Conservation (phyloP, 2,113 vertebrate species). For the Acanthisitta chloris region DNA sequence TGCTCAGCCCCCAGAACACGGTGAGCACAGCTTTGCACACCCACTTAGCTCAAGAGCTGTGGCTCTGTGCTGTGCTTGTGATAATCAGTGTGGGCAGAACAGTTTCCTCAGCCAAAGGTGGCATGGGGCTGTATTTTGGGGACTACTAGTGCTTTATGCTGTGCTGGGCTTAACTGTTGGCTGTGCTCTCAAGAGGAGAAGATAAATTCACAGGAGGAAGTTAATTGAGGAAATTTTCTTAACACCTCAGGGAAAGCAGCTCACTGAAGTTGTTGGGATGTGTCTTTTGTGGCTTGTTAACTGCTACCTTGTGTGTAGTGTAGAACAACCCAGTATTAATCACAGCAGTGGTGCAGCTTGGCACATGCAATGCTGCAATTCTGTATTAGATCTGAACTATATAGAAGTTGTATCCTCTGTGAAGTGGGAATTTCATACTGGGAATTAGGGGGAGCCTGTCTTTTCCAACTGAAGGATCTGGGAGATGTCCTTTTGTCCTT, state of each 20-base stretch:
- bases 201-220: neutral
- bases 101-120: neutral
- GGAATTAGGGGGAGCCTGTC: neutral
- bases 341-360: neutral
- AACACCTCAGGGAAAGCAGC: fast-evolving
- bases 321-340: neutral
- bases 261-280: neutral
- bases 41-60: neutral
- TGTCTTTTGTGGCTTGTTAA: neutral
- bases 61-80: neutral
- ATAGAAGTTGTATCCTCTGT: fast-evolving
- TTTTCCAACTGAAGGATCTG: neutral
- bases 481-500: neutral
- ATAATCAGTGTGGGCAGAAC: neutral
- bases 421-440: fast-evolving
- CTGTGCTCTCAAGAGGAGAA: neutral
- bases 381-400: neutral
- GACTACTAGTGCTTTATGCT: fast-evolving
- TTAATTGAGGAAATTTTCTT: neutral
- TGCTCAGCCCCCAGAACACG: fast-evolving
- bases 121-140: too few species aligned
- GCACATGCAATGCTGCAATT: neutral
- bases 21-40: neutral
- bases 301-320: neutral
- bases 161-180: neutral